A percentile compares a stretch with the other conserved stretches of the same genome.
phyloP scores from a whole-genome alignment of 30 jellyfish, hydroid and myxozoan genomes.

The Aurelia sp. region DNA sequence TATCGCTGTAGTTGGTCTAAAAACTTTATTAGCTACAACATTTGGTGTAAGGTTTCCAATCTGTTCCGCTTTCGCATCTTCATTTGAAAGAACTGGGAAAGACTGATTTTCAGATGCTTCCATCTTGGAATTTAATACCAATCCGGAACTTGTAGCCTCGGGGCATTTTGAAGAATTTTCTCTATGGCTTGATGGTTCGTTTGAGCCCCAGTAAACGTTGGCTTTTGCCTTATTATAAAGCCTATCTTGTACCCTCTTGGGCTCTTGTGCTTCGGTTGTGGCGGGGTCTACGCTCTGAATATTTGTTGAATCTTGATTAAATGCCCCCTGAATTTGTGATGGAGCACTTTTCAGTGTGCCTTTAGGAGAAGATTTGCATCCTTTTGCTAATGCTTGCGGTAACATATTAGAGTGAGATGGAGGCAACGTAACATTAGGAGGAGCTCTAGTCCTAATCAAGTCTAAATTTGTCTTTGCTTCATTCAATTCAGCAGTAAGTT shows the following conservation, averaged over 20 bases:
- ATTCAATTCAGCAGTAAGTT: background rate
- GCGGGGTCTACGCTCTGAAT: conserved; percentile 8
- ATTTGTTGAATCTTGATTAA: background rate
- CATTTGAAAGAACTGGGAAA: background rate
- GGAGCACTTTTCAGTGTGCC: background rate
- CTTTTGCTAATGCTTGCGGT: conserved; percentile 51
- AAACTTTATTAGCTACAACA: background rate
- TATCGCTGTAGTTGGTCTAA: background rate
- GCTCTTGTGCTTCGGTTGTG: conserved; percentile 10
- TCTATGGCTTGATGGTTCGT: conserved; percentile 15
- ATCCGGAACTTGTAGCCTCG: background rate
- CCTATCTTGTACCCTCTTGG: conserved; percentile 32
- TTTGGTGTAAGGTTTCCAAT: background rate
- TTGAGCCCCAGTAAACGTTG: conserved; percentile 70
- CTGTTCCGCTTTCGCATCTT: background rate
- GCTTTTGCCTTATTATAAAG: conserved; percentile 31
- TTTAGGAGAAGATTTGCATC: conserved; percentile 1
- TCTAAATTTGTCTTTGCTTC: background rate
- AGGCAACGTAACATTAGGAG: conserved; percentile 67
- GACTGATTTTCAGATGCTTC: background rate
- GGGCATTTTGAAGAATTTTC: background rate
- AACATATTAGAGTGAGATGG: conserved; percentile 67
- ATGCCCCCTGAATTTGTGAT: background rate
- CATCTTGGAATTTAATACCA: background rate
- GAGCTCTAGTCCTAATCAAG: conserved; percentile 46